These are phyloP conservation scores for Holacanthella duospinosa DNA, from an alignment of 2,888 invertebrate genomes.

Conservation along the genomic window DNA sequence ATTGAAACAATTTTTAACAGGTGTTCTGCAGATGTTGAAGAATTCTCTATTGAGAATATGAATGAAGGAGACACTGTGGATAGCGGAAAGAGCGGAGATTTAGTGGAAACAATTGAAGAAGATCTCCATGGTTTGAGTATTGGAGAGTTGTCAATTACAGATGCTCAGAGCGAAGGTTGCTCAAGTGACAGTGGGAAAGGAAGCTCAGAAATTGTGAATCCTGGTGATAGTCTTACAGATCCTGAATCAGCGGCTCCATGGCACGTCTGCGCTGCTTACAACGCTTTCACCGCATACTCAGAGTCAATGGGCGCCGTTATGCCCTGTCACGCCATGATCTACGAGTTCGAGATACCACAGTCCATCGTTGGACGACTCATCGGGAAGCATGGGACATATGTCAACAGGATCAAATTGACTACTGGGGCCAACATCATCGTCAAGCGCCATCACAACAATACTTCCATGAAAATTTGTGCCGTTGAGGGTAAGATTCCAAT, in stretches of 20 bases:
- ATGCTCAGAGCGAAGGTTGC: slow-evolving; percentile 25
- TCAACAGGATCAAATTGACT: slow-evolving; percentile 66
- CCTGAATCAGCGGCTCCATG: background rate
- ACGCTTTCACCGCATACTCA: slow-evolving; percentile 23
- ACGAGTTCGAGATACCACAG: slow-evolving; percentile 65
- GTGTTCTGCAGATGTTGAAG: background rate
- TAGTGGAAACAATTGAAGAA: background rate
- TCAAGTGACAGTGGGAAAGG: slow-evolving; percentile 71
- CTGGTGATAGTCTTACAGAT: slow-evolving; percentile 39
- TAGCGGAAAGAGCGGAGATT: too few species aligned
- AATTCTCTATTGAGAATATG: background rate
- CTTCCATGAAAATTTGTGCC: slow-evolving; percentile 68
- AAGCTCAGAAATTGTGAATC: slow-evolving; percentile 60
- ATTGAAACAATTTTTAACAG: background rate
- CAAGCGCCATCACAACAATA: slow-evolving; percentile 62
- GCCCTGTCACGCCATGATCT: slow-evolving; percentile 41
- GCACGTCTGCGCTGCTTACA: slow-evolving; percentile 14
- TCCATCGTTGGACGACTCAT: slow-evolving; percentile 73
- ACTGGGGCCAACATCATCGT: slow-evolving; percentile 69
- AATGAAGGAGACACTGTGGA: too few species aligned
- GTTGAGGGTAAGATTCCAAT: slow-evolving; percentile 55
- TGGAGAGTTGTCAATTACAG: background rate
- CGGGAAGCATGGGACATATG: slow-evolving; percentile 68
- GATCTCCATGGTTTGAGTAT: background rate
- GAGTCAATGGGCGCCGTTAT: slow-evolving; percentile 25